Conservation (phyloP, 2,797 vertebrate genomes). For the Sebastes diploproa region DNA sequence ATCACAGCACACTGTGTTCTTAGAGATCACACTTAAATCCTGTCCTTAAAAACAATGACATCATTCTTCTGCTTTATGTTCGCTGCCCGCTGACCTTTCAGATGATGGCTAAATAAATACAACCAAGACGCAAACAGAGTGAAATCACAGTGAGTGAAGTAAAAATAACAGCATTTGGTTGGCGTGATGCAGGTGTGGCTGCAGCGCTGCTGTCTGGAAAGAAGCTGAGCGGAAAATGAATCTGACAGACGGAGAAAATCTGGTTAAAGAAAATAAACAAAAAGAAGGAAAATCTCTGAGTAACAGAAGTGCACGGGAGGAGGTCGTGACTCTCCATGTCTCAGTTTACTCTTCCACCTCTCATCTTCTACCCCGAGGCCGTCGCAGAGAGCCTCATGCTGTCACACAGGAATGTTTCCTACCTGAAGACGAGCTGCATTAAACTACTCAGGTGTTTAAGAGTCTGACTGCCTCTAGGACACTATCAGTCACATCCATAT, state of each 20-base stretch:
- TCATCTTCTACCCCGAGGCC: conserved; percentile 46
- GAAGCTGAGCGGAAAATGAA: not conserved
- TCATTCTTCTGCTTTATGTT: conserved; percentile 2
- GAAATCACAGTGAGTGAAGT: conserved; percentile 11
- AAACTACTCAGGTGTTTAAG: conserved; percentile 40
- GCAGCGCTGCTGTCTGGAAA: not conserved
- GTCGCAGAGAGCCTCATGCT: not conserved
- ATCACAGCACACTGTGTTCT: not conserved
- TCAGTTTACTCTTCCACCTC: conserved; percentile 37
- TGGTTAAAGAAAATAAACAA: not conserved
- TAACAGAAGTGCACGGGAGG: not conserved
- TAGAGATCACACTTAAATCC: not conserved
- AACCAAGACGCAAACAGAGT: conserved; percentile 3
- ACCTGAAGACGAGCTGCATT: conserved; percentile 27
- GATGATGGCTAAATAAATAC: conserved; percentile 38
- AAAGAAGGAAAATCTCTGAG: not conserved
- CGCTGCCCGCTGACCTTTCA: not conserved
- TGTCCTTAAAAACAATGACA: not conserved
- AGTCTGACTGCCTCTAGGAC: not conserved
- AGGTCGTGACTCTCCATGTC: conserved; percentile 2
- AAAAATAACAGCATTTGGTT: conserved; percentile 17
- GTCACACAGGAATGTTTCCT: conserved; percentile 58
- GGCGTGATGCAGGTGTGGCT: conserved; percentile 35
- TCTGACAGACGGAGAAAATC: not conserved
- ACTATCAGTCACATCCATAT: conserved; percentile 6